Conservation (phyloP, 2,888 invertebrate genomes). For the Bombylius major region DNA sequence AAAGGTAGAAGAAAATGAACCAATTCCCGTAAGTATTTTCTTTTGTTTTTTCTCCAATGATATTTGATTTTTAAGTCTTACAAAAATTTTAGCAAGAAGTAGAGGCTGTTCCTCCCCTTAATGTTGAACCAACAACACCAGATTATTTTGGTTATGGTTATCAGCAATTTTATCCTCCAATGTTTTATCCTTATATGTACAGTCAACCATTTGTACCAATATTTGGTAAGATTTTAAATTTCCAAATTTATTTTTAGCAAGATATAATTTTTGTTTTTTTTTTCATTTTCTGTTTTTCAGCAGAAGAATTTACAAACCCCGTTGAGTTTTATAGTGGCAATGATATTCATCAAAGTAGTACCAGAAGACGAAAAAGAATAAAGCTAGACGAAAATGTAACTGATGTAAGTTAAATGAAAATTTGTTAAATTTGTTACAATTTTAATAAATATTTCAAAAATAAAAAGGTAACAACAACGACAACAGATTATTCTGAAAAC, state of each 20-base stretch:
- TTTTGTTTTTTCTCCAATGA: too few species aligned
- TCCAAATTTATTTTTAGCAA: neutral
- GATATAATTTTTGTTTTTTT: neutral
- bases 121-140: too few species aligned
- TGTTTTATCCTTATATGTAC: slow-evolving; percentile 14
- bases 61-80: too few species aligned
- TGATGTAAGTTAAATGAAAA: slow-evolving; percentile 7
- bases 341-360: neutral
- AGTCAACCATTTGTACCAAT: slow-evolving; percentile 13
- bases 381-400: slow-evolving; percentile 8
- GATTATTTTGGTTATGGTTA: slow-evolving; percentile 9
- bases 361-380: slow-evolving; percentile 1
- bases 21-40: too few species aligned
- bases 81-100: too few species aligned
- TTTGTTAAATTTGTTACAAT: neutral
- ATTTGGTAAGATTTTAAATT: slow-evolving; percentile 6
- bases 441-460: too few species aligned
- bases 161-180: slow-evolving; percentile 11
- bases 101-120: too few species aligned
- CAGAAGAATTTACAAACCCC: neutral
- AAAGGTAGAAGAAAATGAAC: neutral
- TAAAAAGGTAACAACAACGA: slow-evolving; percentile 3
- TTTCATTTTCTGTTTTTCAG: neutral
- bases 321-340: neutral
- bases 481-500: slow-evolving; percentile 15